Evolutionary conservation across 2,113 vertebrate species (phyloP).

Genomic region (Holacanthus passer): DNA sequence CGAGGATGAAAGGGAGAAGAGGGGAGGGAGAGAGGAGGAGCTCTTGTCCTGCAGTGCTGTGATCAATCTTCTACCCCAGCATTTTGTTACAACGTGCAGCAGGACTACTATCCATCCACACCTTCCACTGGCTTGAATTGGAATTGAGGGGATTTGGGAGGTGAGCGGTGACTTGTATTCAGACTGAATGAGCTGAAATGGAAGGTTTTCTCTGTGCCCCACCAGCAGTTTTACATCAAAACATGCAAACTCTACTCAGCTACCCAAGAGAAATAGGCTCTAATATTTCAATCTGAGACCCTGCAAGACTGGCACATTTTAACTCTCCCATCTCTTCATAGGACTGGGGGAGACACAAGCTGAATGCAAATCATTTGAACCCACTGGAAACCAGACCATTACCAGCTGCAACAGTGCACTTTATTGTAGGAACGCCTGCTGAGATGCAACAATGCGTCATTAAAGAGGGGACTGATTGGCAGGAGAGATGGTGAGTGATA

Average conservation of each 20-base stretch:
- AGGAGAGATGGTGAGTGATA: neutral
- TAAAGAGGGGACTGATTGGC: neutral
- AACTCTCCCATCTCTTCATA: neutral
- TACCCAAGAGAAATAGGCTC: constrained; percentile 12
- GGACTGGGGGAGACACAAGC: neutral
- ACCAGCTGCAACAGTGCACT: neutral
- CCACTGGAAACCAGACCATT: constrained; percentile 33
- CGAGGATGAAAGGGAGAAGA: constrained; percentile 11
- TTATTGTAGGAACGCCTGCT: constrained; percentile 21
- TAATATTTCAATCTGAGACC: constrained; percentile 17
- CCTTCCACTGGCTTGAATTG: constrained; percentile 9
- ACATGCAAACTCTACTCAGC: constrained; percentile 4
- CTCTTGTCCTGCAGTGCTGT: constrained; percentile 47
- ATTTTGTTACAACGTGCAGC: constrained; percentile 27
- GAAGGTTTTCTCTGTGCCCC: constrained; percentile 4
- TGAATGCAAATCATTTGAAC: constrained; percentile 32
- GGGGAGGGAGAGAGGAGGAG: neutral
- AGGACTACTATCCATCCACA: constrained; percentile 36
- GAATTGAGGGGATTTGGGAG: constrained; percentile 19
- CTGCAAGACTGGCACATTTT: neutral
- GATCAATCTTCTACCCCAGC: constrained; percentile 41
- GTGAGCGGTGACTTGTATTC: constrained; percentile 15
- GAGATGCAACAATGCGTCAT: constrained; percentile 24
- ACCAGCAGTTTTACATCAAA: constrained; percentile 23
- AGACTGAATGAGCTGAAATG: constrained; percentile 36